Base-by-base conservation (phyloP, 2,888 invertebrate genomes). In the Leptopilina drosophilae region DNA sequence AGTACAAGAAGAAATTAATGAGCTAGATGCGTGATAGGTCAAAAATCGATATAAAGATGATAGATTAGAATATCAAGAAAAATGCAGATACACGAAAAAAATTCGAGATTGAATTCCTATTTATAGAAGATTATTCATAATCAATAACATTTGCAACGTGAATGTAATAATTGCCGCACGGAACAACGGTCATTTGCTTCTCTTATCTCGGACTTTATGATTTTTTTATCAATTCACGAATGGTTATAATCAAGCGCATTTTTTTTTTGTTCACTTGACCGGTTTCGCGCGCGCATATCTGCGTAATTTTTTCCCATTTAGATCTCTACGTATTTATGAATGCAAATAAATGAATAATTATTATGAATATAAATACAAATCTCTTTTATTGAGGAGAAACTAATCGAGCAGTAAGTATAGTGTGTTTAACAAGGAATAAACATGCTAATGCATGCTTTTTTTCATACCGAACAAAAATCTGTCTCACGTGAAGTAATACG, bases 81-180 rank as follows among this genome's bases (percentile, higher is more conserved):
- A 65, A 42, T 42, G 65, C 65, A 40, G 2, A 40, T 65, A 42
- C 8, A 12, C 65, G 65, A 65, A 65, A 65, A 65, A 40, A 65
- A 42, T 14, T 40, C 65, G 65, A 26, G 65, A 65, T 65, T 12
- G 33, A 42, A n/a, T 65, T 14, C 6, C 65, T 65, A 65, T 65
- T 65, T 40, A 65, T 65, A 65, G 42, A 65, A 40, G 65, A 65
- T 65, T 65, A 65, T 65, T 65, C 65, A 42, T 65, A 65, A 65
- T 65, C 65, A 65, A 65, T 65, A 66, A 66, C 42, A 66, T 66
- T 66, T 66, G 66, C 66, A 66, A 66, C 42, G 46, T 66, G 66
- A 46, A 66, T 66, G 62, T 66, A 42, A 66, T 66, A 66, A 66
- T 66, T 66, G 46, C 46, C 11, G 42, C 42, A 66, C 15, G 15